Evolutionary conservation across 2,888 invertebrate species (phyloP), one percentile per base, ranked within the genome.

Genomic region (Aricia artaxerxes): DNA sequence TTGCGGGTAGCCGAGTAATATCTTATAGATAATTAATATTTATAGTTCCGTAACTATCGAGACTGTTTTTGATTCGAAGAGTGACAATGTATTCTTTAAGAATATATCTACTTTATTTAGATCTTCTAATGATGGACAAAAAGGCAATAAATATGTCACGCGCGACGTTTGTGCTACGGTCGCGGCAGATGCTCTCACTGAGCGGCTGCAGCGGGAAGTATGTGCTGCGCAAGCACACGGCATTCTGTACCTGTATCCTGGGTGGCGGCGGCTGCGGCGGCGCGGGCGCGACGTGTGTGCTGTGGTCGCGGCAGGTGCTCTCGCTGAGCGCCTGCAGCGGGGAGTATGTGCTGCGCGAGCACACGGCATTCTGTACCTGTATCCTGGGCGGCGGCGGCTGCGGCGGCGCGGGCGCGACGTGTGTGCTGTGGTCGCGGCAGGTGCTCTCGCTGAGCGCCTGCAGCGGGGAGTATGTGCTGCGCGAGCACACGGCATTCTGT

Each of bases 341-440:
- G 61, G 97, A 97, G 76, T 96, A 91, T 0, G 92, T 89, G 82
- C 89, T 92, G 72, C 93, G 89, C n/a, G 87, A 84, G 73, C 82
- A 84, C 16, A 80, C 81, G 11, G 84, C 84, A 80, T 35, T 82
- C 84, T 84, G 83, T 2, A 77, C 77, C 84, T 84, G 85, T 79
- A 84, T 81, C 38, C 88, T 88, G 79, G 85, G 88, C 80, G 86
- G 92, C 83, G 89, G 89, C n/a, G n/a, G n/a, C n/a, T n/a, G n/a
- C n/a, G n/a, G n/a, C 89, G 95, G 91, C 91, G 95, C 88, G 82
- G 88, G 90, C 53, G 85, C 89, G 0, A 90, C 85, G 84, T 90
- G 96, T 16, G 96, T 93, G 73, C 98, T 97, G 9, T 97, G 97
- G 89, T 98, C 98, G 57, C 97, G 88, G 24, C 96, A 96, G 0